Percentiles rank a stretch among this genome's conserved stretches.
Evolutionary conservation across 2,113 vertebrate species (phyloP).

Genomic region (Heterocephalus glaber): DNA sequence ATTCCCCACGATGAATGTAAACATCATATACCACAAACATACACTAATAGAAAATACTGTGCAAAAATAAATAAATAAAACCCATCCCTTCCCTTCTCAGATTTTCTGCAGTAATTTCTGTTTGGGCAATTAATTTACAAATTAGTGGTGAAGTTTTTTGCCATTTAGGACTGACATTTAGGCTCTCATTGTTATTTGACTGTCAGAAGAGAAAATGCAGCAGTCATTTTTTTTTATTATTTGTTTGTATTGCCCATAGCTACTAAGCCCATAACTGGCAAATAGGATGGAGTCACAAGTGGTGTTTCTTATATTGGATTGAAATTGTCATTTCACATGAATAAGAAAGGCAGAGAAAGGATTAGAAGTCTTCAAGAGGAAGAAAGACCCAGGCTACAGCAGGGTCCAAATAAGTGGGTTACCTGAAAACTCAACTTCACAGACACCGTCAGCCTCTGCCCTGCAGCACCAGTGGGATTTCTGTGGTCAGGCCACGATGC

Average conservation of each 20-base stretch:
- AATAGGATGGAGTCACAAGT: neutral
- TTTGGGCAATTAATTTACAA: neutral
- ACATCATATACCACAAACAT: neutral
- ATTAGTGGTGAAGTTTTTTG: neutral
- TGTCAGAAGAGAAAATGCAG: neutral
- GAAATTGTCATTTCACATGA: neutral
- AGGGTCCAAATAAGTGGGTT: neutral
- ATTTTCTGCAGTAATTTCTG: neutral
- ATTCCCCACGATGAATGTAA: neutral
- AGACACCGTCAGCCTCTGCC: fast-evolving
- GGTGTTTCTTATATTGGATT: neutral
- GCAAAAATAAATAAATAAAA: neutral
- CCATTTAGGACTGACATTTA: neutral
- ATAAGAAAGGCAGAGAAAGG: neutral
- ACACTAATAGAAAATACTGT: neutral
- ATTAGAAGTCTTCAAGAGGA: neutral
- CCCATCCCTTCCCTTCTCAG: neutral
- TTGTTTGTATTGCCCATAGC: neutral
- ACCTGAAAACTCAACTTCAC: neutral
- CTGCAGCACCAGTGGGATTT: fast-evolving
- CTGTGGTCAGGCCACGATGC: neutral
- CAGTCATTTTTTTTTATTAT: neutral
- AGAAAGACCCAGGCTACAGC: neutral
- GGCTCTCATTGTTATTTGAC: neutral
- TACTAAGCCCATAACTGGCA: neutral